Conservation (phyloP, 2,888 invertebrate species). For the Metallyticus violacea region DNA sequence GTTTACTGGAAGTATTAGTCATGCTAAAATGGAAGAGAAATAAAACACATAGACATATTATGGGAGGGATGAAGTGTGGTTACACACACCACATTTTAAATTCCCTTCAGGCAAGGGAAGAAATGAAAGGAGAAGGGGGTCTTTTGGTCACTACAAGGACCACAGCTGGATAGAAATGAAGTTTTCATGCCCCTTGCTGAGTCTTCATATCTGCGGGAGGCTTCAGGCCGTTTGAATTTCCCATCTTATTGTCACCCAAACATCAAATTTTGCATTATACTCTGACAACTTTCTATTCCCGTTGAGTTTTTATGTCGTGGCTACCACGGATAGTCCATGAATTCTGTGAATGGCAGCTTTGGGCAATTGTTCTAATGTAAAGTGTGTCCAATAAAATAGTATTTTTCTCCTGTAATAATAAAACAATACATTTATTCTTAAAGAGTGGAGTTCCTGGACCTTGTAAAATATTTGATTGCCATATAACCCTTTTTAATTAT, state of each 20-base stretch:
- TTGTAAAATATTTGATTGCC: no score
- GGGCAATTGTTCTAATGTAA: neutral
- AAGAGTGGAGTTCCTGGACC: no score
- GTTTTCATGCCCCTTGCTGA: neutral
- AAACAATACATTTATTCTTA: no score
- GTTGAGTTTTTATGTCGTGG: neutral
- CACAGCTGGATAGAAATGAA: slow-evolving; percentile 13
- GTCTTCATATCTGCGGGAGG: neutral
- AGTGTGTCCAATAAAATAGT: no score
- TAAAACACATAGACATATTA: no score
- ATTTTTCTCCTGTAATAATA: no score
- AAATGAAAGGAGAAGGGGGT: neutral
- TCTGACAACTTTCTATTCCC: neutral
- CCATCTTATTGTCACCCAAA: neutral
- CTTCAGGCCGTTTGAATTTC: neutral
- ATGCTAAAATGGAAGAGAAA: no score
- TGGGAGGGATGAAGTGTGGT: neutral
- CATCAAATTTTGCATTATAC: neutral
- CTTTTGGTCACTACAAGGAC: neutral
- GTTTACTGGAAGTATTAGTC: no score
- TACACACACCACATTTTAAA: neutral
- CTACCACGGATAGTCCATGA: neutral
- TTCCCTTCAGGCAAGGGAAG: neutral
- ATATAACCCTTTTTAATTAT: no score
- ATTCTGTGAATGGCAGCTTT: neutral